Evolutionary conservation across 2,888 invertebrate species (phyloP), one percentile per base, ranked within the genome.

Genomic region (Schizotus pectinicornis): DNA sequence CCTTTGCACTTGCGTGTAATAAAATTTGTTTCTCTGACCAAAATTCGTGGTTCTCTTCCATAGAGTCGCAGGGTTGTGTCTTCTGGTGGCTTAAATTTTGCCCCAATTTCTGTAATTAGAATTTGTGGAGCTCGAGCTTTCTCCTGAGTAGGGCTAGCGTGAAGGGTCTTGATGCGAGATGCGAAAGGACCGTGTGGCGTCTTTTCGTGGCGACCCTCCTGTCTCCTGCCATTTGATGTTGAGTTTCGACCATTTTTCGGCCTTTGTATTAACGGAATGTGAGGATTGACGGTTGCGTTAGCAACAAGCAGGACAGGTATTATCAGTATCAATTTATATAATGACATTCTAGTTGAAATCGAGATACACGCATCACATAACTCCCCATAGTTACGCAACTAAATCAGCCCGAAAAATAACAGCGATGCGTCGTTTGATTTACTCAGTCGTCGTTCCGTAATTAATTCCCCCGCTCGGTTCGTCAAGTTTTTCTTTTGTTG

Each of bases 301-400:
- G 56, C 56, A 56, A 56, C 56, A 56, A 50, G 50, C 50, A 50
- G 51, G 56, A 56, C 56, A 56, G 56, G 56, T 56, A 56, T 56
- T 50, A 50, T 56, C 45, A 38, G 56, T 56, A 49, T 56, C 56
- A 56, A 50, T 56, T 56, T 56, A 50, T 56, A 50, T 56, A 56
- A 56, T 56, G 56, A 56, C 39, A 45, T 35, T 38, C 38, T 35
- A 38, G 8, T 36, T 35, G 43, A 13, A 56, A 56, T 56, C 45
- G 37, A 56, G 50, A 49, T 56, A 36, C 42, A 49, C 48, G 55
- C 55, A 55, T 55, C 55, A 36, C 34, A 34, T 34, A 34, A 33
- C 42, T 55, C 42, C 36, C 55, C 55, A 49, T 55, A 55, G 55
- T 49, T 48, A 55, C 48, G 30, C 32, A 55, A 55, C 55, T 49